Evolutionary conservation across 2,888 invertebrate species (phyloP).

Genomic region (Drosophila eohydei): DNA sequence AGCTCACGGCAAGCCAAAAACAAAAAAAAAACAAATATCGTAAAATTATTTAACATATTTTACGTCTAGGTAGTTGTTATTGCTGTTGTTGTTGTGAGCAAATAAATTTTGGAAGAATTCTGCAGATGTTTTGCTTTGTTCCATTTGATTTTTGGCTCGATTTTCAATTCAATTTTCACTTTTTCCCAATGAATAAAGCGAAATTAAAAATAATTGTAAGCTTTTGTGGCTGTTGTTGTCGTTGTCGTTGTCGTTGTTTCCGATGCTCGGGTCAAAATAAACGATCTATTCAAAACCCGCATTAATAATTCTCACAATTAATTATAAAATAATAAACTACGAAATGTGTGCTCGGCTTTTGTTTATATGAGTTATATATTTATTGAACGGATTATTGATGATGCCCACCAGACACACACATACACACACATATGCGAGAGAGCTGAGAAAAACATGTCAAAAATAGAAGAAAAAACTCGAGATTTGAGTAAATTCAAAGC

Average conservation of each 20-base stretch:
- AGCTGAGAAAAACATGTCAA: neutral
- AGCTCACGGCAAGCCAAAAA: conserved; percentile 14
- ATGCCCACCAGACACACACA: neutral
- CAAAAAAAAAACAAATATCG: conserved; percentile 35
- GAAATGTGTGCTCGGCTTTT: conserved; percentile 34
- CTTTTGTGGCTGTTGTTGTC: conserved; percentile 33
- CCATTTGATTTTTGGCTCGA: conserved; percentile 47
- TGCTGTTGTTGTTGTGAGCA: conserved; percentile 40
- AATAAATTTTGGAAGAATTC: conserved; percentile 70
- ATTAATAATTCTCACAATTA: conserved; percentile 71
- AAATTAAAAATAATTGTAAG: conserved; percentile 65
- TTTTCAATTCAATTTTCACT: conserved; percentile 38
- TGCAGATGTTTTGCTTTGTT: conserved; percentile 59
- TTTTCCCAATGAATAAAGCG: conserved; percentile 21
- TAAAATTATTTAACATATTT: conserved; percentile 58
- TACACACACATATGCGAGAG: neutral
- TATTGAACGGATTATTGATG: conserved; percentile 19
- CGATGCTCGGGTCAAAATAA: conserved; percentile 59
- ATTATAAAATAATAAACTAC: conserved; percentile 68
- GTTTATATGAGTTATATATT: conserved; percentile 59
- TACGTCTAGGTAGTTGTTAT: conserved; percentile 20
- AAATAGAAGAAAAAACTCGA: neutral
- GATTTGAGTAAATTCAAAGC: conserved; percentile 32
- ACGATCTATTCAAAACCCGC: conserved; percentile 51
- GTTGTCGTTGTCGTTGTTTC: conserved; percentile 7